Conservation (phyloP, 2,797 vertebrate species). For the Mormyrops boulengeri region DNA sequence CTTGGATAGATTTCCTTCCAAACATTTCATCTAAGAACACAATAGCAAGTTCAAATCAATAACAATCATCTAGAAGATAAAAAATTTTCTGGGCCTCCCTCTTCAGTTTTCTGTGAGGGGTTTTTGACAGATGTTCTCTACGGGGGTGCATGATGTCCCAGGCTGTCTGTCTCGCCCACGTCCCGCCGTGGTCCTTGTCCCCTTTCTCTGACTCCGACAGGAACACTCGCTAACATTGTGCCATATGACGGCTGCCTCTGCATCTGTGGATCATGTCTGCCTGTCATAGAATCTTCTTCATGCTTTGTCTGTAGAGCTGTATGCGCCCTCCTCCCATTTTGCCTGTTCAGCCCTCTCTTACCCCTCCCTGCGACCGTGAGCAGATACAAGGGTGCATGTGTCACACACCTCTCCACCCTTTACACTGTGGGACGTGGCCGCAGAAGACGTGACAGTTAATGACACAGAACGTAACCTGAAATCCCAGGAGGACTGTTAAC, state of each 20-base stretch:
- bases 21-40: constrained; percentile 37
- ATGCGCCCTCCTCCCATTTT: not conserved
- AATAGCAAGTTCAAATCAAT: constrained; percentile 19
- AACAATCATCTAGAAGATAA: not conserved
- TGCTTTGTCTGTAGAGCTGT: not conserved
- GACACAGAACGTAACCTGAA: not conserved
- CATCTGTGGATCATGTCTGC: not conserved
- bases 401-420: not conserved
- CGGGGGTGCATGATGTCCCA: constrained; percentile 11
- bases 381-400: not conserved
- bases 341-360: not conserved
- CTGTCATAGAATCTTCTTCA: not conserved
- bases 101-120: constrained; percentile 44
- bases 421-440: not conserved
- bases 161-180: not conserved
- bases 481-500: not conserved
- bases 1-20: not conserved
- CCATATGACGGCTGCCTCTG: not conserved
- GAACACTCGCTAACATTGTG: not conserved
- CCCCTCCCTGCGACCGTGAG: not conserved
- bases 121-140: constrained; percentile 20
- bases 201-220: not conserved
- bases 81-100: constrained; percentile 25
- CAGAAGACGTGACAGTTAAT: not conserved
- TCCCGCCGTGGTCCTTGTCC: not conserved